These are phyloP conservation scores for Clarias pachynema DNA, from an alignment of 2,797 vertebrate genomes.

Conservation along the genomic window DNA sequence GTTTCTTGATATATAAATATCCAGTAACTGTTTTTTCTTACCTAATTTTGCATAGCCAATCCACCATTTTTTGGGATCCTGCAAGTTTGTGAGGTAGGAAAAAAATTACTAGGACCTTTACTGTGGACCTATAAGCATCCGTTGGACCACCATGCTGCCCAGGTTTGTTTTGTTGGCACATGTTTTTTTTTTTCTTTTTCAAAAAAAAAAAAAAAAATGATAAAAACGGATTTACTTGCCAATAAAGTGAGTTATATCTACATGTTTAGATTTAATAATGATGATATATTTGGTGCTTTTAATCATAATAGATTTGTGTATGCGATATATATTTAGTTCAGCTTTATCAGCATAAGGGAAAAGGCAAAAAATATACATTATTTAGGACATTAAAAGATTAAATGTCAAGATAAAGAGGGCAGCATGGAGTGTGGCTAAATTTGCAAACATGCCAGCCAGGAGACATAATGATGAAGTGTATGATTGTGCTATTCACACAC, in stretches of 20 bases:
- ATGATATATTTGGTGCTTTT: background rate
- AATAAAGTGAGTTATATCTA: background rate
- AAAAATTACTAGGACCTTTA: background rate
- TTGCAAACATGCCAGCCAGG: conserved; percentile 25
- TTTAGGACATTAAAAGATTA: conserved; percentile 45
- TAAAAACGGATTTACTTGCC: background rate
- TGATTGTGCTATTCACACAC: conserved; percentile 57
- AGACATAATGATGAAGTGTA: conserved; percentile 59
- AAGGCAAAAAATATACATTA: conserved; percentile 6
- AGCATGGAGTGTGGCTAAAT: conserved; percentile 10
- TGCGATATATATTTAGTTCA: background rate
- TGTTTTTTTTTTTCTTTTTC: background rate
- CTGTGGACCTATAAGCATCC: too few relatives aligned
- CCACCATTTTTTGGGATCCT: background rate
- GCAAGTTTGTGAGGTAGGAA: background rate
- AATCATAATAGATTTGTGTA: background rate
- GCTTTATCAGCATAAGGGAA: background rate
- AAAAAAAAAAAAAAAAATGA: background rate
- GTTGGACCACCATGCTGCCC: background rate
- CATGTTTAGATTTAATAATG: background rate
- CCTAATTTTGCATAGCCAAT: background rate
- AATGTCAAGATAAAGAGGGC: conserved; percentile 29
- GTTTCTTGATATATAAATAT: background rate
- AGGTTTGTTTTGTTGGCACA: background rate
- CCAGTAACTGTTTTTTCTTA: background rate